phyloP scores from a whole-genome alignment of 1,140 invertebrate genomes.

The Leptoteleia sp. region DNA sequence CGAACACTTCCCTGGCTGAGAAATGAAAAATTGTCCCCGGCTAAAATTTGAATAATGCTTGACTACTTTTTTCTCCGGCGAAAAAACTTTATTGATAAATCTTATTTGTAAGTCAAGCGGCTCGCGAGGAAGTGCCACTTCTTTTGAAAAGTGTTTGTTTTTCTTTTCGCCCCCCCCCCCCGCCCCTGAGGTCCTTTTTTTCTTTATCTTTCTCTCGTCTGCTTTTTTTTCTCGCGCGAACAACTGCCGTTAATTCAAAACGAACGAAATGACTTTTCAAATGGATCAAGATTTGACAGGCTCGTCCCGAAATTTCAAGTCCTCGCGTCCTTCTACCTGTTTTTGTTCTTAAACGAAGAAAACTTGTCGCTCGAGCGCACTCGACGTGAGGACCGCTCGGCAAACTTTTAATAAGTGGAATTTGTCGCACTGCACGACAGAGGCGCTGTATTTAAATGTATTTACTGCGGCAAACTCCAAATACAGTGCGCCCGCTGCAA shows the following conservation, averaged over 20 bases:
- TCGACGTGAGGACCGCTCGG: constrained; percentile 4
- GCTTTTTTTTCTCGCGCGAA: constrained; percentile 1
- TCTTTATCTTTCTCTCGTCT: no score
- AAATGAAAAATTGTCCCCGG: constrained; percentile 28
- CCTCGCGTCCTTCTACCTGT: constrained; percentile 19
- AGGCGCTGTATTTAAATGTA: constrained; percentile 8
- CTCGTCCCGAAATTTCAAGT: constrained; percentile 8
- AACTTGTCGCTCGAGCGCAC: constrained; percentile 5
- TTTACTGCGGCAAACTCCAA: constrained; percentile 8
- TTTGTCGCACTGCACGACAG: constrained; percentile 1
- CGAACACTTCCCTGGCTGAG: constrained; percentile 9
- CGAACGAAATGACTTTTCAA: constrained; percentile 9
- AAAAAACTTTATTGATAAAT: constrained; percentile 31
- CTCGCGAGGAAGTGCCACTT: constrained; percentile 4
- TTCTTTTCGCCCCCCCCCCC: constrained; percentile 6
- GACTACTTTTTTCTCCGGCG: constrained; percentile 6
- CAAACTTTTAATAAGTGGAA: constrained; percentile 34
- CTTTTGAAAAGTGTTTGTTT: constrained; percentile 16
- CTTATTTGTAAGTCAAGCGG: constrained; percentile 28
- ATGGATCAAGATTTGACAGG: background rate
- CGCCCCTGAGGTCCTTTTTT: no score
- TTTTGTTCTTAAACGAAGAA: constrained; percentile 15
- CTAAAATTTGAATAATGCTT: constrained; percentile 26
- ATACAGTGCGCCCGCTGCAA: constrained; percentile 8
- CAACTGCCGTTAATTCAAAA: constrained; percentile 2